phyloP scores from a whole-genome alignment of 2,113 vertebrate species.

The Lagopus leucura region DNA sequence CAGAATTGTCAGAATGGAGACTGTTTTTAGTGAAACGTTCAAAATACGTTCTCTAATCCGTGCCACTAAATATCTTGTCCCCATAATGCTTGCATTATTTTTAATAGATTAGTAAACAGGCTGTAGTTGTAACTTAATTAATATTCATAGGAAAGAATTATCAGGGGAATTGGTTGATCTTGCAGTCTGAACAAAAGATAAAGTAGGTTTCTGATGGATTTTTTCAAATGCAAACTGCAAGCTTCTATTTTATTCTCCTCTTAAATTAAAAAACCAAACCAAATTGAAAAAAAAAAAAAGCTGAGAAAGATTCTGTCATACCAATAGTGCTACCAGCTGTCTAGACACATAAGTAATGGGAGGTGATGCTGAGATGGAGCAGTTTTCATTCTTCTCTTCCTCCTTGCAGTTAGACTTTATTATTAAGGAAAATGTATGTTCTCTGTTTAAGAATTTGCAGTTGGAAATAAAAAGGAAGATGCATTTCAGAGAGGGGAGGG shows the following conservation, averaged over 20 bases:
- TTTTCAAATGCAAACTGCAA: slow-evolving; percentile 10
- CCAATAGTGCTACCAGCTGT: background rate
- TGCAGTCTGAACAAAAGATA: slow-evolving; percentile 70
- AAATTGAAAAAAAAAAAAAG: background rate
- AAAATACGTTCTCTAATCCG: slow-evolving; percentile 60
- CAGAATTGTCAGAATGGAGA: slow-evolving; percentile 18
- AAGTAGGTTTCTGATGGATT: slow-evolving; percentile 65
- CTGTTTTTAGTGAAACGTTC: slow-evolving; percentile 48
- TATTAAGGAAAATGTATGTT: slow-evolving; percentile 5
- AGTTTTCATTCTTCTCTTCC: background rate
- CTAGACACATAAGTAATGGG: background rate
- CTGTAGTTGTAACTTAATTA: slow-evolving; percentile 72
- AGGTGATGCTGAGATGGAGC: slow-evolving; percentile 8
- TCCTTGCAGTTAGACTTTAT: background rate
- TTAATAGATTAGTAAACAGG: slow-evolving; percentile 65
- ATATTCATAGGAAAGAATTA: slow-evolving; percentile 76
- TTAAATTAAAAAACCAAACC: background rate
- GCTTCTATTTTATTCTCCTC: background rate
- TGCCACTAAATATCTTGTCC: background rate
- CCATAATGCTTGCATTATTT: slow-evolving; percentile 64
- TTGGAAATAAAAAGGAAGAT: slow-evolving; percentile 61
- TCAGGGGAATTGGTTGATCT: slow-evolving; percentile 73
- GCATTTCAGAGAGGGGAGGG: slow-evolving; percentile 54
- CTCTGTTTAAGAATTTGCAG: background rate
- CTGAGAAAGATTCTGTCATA: background rate